These are phyloP conservation scores for Pseudococcus longispinus DNA, from an alignment of 2,888 invertebrate genomes.

Conservation along the genomic window DNA sequence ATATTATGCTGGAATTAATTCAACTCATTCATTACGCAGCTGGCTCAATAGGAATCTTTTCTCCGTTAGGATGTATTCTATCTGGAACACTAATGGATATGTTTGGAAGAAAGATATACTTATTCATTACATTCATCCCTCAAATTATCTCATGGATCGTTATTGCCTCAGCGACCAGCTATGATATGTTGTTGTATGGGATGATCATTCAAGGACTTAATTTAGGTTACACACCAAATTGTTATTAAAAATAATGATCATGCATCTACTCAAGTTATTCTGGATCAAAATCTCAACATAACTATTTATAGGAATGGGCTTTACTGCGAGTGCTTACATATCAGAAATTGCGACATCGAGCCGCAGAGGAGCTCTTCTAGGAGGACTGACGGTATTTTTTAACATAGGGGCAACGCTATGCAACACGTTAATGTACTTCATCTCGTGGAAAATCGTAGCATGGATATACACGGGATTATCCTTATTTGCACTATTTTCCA, in stretches of 20 bases:
- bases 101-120: not conserved
- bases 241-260: no score
- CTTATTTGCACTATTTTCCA: not conserved
- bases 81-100: not conserved
- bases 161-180: not conserved
- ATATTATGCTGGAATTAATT: not conserved
- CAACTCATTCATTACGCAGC: not conserved
- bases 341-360: constrained; percentile 45
- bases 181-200: not conserved
- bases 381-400: not conserved
- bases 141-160: not conserved
- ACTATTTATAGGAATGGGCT: constrained; percentile 2
- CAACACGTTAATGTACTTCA: not conserved
- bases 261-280: no score
- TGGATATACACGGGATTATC: not conserved
- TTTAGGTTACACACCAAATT: no score
- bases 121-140: not conserved
- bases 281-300: not conserved
- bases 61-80: constrained; percentile 7
- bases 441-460: constrained; percentile 35
- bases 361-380: not conserved
- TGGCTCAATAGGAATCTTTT: not conserved
- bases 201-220: not conserved
- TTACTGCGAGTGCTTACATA: constrained; percentile 48
- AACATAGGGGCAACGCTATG: constrained; percentile 26